These are phyloP conservation scores for Chrysolina americana DNA, from an alignment of 2,888 invertebrate genomes.

Conservation along the genomic window DNA sequence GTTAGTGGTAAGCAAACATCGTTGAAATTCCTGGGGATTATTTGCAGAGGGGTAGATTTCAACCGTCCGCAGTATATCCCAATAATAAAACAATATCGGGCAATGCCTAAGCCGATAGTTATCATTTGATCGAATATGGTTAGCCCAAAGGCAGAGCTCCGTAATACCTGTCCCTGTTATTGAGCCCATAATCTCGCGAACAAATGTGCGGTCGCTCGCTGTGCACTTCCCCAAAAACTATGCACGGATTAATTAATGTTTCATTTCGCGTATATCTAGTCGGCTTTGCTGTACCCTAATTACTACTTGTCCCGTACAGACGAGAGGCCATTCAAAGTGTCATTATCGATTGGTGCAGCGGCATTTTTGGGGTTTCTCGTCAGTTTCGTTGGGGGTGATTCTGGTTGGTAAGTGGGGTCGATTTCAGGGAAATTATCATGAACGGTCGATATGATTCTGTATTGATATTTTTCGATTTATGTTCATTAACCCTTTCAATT, in stretches of 20 bases:
- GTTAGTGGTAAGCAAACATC: not conserved
- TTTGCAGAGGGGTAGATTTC: not conserved
- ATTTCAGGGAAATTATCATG: not conserved
- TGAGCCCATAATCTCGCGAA: conserved; percentile 23
- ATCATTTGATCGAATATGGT: conserved; percentile 5
- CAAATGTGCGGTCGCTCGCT: conserved; percentile 16
- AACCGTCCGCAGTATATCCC: not conserved
- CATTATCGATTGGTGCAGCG: conserved; percentile 20
- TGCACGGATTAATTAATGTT: conserved; percentile 28
- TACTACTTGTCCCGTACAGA: conserved; percentile 2
- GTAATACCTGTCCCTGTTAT: conserved; percentile 14
- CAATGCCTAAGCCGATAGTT: conserved; percentile 2
- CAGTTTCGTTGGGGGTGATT: not conserved
- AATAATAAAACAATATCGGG: conserved; percentile 3
- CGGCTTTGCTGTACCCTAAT: not conserved
- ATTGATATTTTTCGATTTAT: too few species aligned
- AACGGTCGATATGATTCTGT: too few species aligned
- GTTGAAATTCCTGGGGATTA: not conserved
- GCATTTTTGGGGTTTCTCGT: conserved; percentile 22
- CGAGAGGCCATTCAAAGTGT: conserved; percentile 30
- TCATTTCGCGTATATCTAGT: conserved; percentile 15
- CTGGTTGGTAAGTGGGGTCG: not conserved
- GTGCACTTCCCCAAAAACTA: conserved; percentile 28
- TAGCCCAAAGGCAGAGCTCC: conserved; percentile 7
- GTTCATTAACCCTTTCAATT: too few species aligned